phyloP scores from a whole-genome alignment of 2,888 invertebrate genomes.

The Isoperla grammatica region DNA sequence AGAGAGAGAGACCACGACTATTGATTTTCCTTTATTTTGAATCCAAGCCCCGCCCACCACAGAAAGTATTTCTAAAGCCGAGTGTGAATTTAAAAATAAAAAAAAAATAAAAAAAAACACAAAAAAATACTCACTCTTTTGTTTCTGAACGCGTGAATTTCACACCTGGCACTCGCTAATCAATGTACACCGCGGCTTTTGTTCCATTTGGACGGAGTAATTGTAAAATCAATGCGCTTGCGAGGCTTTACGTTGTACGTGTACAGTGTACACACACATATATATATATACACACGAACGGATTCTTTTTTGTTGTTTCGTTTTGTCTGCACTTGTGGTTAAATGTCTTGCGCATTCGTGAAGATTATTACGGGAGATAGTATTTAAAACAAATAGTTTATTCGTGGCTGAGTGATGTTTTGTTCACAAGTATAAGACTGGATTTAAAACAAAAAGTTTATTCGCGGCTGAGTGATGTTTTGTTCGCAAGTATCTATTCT shows the following conservation, averaged over 20 bases:
- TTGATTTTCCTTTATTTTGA: conserved; percentile 22
- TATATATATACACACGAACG: neutral
- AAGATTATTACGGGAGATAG: neutral
- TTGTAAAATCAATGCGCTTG: too few species aligned
- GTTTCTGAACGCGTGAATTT: conserved; percentile 10
- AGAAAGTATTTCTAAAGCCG: conserved; percentile 4
- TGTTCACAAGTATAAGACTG: too few species aligned
- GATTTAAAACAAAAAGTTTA: too few species aligned
- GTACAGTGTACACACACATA: too few species aligned
- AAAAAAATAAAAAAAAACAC: neutral
- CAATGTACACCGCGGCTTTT: conserved; percentile 11
- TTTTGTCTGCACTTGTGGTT: neutral
- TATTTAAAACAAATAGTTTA: too few species aligned
- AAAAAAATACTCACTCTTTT: conserved; percentile 4
- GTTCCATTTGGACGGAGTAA: neutral
- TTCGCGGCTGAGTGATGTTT: too few species aligned
- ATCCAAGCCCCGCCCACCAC: neutral
- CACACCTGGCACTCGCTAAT: conserved; percentile 11
- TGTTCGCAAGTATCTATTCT: too few species aligned
- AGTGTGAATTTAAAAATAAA: neutral
- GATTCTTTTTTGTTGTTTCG: neutral
- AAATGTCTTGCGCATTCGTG: neutral
- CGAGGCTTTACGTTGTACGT: too few species aligned
- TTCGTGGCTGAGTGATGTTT: too few species aligned
- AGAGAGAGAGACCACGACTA: conserved; percentile 18